Base-by-base conservation (phyloP, 2,797 vertebrate genomes). In the Steatocranus sp. region DNA sequence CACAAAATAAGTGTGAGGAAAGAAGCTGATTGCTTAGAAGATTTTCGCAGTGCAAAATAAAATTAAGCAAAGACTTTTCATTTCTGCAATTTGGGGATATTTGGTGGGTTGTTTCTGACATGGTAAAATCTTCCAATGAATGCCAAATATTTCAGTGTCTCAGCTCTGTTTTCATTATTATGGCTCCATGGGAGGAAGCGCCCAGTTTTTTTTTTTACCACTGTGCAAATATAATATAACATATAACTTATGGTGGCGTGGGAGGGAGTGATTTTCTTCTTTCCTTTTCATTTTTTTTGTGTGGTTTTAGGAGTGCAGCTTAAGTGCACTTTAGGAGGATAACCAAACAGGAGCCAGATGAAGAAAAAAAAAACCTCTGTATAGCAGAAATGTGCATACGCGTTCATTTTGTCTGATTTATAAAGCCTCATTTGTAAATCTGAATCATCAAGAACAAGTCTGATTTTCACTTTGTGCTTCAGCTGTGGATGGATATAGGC, bases 51-150 rank as follows among this genome's bases (percentile, higher is more conserved):
- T 23, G 23, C 23, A 32, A 54, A 75, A 27, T 36, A 48, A 83
- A 82, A 78, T 76, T n/a, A 81, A 81, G 23, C 34, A 3, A 85
- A 36, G 17, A 63, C 53, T 11, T 83, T 81, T 87, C 1, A 80
- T 80, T 80, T 81, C 18, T 84, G 46, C 53, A 38, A 68, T 85
- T n/a, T 54, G 76, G 41, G 12, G 85, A 78, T 80, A 50, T 86
- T 76, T 87, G 48, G 70, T 49, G 17, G 46, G 2, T 15, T 87
- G 41, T 51, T 43, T 80, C 4, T 12, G 41, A 78, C 38, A 78
- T 27, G 54, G 30, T 76, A 50, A 48, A 79, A 63, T 75, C 15
- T 36, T 78, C 20, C 20, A 80, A 23, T 18, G 48, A 3, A 46
- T 77, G 41, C 76, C 8, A 48, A 27, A 32, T 75, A 18, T 54